Percentiles rank a stretch among this genome's conserved stretches.
phyloP scores from a whole-genome alignment of 2,113 vertebrate genomes.

The Numida meleagris region DNA sequence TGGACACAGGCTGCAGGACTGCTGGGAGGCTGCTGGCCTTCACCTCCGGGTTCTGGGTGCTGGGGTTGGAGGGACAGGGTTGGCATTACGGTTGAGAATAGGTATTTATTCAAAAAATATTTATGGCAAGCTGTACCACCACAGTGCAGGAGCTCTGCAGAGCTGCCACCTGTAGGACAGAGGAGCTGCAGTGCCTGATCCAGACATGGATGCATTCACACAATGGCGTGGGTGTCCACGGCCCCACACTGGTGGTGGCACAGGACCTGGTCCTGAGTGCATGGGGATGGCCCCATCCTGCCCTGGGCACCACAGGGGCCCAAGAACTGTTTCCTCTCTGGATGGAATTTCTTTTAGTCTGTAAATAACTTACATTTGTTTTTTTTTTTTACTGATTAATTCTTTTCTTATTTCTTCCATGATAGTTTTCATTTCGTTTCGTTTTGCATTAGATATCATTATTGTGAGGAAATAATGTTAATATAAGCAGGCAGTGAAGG shows the following conservation, averaged over 20 bases:
- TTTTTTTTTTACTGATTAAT: slow-evolving; percentile 72
- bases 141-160: rapidly evolving
- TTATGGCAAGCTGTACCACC: slow-evolving; percentile 7
- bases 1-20: not conserved
- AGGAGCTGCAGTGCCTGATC: too few relatives aligned
- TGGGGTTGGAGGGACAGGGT: not conserved
- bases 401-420: slow-evolving; percentile 80
- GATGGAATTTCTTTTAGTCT: slow-evolving; percentile 83
- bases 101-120: slow-evolving; percentile 54
- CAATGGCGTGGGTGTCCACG: not conserved
- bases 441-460: slow-evolving; percentile 72
- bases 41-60: not conserved
- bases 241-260: not conserved
- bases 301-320: slow-evolving; percentile 74
- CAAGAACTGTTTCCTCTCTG: slow-evolving; percentile 70
- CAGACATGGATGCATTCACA: rapidly evolving
- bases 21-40: not conserved
- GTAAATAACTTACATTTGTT: slow-evolving; percentile 81
- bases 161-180: not conserved
- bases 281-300: not conserved
- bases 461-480: slow-evolving; percentile 87
- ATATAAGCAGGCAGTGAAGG: slow-evolving; percentile 93
- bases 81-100: not conserved
- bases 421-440: slow-evolving; percentile 83
- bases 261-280: not conserved